Percentiles rank a stretch among this genome's conserved stretches.
Evolutionary conservation across 2,888 invertebrate genomes (phyloP).

Genomic region (Rotaria socialis): DNA sequence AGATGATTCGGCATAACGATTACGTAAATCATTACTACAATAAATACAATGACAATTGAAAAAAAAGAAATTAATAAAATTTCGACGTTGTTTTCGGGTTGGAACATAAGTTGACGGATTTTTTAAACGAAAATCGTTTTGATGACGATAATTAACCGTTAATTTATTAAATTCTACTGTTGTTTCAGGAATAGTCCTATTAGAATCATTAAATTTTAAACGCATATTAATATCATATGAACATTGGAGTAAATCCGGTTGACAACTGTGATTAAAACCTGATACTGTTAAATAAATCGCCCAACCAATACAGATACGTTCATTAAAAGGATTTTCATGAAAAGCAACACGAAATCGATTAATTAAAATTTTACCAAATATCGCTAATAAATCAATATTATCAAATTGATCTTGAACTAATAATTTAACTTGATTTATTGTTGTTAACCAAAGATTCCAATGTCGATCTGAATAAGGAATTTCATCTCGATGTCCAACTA

Average conservation of each 20-base stretch:
- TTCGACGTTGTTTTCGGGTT: neutral
- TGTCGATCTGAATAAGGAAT: neutral
- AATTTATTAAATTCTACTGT: neutral
- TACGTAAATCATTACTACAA: neutral
- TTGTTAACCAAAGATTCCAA: neutral
- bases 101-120: neutral
- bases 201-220: neutral
- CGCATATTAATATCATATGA: conserved; percentile 13
- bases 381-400: neutral
- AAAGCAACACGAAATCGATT: conserved; percentile 22
- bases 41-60: neutral
- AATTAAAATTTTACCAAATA: neutral
- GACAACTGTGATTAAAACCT: conserved; percentile 16
- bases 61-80: neutral
- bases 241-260: conserved; percentile 11
- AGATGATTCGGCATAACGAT: neutral
- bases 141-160: neutral
- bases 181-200: neutral
- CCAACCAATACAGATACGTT: neutral
- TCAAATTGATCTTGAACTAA: neutral
- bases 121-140: neutral
- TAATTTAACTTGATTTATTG: neutral
- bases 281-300: neutral
- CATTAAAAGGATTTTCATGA: neutral
- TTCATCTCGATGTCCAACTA: neutral